Evolutionary conservation across 2,888 invertebrate species (phyloP).

Genomic region (Bellardia bayeri): DNA sequence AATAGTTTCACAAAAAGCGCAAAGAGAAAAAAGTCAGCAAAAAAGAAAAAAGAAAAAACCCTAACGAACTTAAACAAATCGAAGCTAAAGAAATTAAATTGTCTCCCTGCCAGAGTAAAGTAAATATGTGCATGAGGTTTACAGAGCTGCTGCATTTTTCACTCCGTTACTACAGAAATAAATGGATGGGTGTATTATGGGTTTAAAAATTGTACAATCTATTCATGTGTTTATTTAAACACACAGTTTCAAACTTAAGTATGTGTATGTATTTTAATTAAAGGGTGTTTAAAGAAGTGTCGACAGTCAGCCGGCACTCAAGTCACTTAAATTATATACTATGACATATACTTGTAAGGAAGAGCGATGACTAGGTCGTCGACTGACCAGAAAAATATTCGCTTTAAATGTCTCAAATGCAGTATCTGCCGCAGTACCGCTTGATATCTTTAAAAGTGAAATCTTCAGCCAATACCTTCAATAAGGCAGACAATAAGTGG

Average conservation of each 20-base stretch:
- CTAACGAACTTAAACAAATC: conserved; percentile 71
- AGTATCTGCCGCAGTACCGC: too few species aligned
- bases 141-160: neutral
- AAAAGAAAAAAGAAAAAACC: conserved; percentile 52
- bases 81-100: conserved; percentile 72
- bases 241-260: neutral
- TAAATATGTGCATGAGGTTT: neutral
- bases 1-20: neutral
- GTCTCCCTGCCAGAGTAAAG: conserved; percentile 46
- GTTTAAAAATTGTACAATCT: conserved; percentile 4
- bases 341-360: too few species aligned
- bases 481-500: too few species aligned
- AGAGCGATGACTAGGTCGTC: too few species aligned
- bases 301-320: too few species aligned
- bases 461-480: too few species aligned
- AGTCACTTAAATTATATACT: too few species aligned
- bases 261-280: neutral
- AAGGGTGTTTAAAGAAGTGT: conserved; percentile 7
- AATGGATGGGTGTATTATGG: neutral
- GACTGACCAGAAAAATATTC: too few species aligned
- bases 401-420: too few species aligned
- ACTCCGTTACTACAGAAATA: neutral
- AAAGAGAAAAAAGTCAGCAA: conserved; percentile 27
- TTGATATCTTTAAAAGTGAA: too few species aligned
- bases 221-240: neutral